Percentiles rank a stretch among this genome's conserved stretches.
These are phyloP conservation scores for Periophthalmus modestus DNA, from an alignment of 2,113 vertebrate species.

Conservation along the genomic window DNA sequence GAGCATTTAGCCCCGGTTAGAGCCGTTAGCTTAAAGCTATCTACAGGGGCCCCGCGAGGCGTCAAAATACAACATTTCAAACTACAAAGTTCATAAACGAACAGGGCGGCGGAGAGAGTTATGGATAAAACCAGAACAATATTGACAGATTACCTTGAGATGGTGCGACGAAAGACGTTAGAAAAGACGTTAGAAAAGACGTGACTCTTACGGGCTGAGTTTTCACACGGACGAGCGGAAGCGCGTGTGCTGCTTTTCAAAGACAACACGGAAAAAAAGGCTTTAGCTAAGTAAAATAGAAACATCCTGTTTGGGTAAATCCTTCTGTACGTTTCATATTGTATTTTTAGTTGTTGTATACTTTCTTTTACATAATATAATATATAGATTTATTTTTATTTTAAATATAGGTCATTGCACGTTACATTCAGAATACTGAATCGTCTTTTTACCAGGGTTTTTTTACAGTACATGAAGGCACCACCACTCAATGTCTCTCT, in stretches of 20 bases:
- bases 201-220: too few species aligned
- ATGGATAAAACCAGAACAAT: too few species aligned
- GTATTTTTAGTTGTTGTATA: background rate
- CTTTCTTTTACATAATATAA: background rate
- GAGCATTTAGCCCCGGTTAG: background rate
- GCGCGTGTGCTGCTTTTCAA: constrained; percentile 26
- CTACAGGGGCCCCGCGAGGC: too few species aligned
- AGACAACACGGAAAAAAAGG: background rate
- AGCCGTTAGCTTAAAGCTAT: background rate
- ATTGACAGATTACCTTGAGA: constrained; percentile 29
- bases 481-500: background rate
- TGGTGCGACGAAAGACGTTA: too few species aligned
- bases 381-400: background rate
- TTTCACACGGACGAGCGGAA: too few species aligned
- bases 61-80: background rate
- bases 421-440: background rate
- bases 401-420: background rate
- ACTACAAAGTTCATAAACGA: background rate
- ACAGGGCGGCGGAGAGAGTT: background rate
- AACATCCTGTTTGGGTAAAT: background rate
- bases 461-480: constrained; percentile 1
- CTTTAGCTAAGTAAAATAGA: background rate
- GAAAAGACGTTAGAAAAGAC: too few species aligned
- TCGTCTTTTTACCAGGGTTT: background rate
- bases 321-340: background rate